These are phyloP conservation scores for Cyprinodon tularosa DNA, from an alignment of 2,113 vertebrate species.

Conservation along the genomic window DNA sequence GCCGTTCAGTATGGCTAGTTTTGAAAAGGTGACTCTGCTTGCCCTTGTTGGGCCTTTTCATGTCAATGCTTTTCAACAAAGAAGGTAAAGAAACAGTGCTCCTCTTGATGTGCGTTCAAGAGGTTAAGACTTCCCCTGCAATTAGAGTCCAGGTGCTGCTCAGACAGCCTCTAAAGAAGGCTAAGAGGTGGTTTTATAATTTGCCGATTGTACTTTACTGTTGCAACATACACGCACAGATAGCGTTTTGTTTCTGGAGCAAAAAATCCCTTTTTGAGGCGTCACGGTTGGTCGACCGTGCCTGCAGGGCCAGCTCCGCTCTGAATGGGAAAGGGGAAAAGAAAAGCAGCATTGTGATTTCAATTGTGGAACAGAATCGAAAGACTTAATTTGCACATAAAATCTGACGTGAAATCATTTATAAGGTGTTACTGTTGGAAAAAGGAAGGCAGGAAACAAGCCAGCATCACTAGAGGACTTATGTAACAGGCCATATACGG, in stretches of 20 bases:
- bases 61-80: slow-evolving; percentile 47
- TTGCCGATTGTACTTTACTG: neutral
- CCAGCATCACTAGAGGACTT: slow-evolving; percentile 40
- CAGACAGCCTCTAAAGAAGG: slow-evolving; percentile 22
- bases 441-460: slow-evolving; percentile 7
- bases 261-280: neutral
- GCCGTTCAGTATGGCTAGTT: slow-evolving; percentile 34
- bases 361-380: slow-evolving; percentile 10
- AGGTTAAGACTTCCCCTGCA: slow-evolving; percentile 5
- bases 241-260: slow-evolving; percentile 9
- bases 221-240: neutral
- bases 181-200: slow-evolving; percentile 10
- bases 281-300: slow-evolving; percentile 5
- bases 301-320: neutral
- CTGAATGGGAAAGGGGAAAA: slow-evolving; percentile 11
- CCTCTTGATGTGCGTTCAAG: neutral
- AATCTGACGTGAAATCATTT: slow-evolving; percentile 41
- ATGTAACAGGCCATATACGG: slow-evolving; percentile 48
- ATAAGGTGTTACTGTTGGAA: slow-evolving; percentile 41
- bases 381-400: slow-evolving; percentile 13
- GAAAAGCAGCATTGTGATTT: slow-evolving; percentile 10
- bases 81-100: slow-evolving; percentile 31
- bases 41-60: slow-evolving; percentile 30
- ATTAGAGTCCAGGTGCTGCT: slow-evolving; percentile 37
- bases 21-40: slow-evolving; percentile 47